phyloP scores from a whole-genome alignment of 2,888 invertebrate genomes.

The Ceriagrion tenellum region DNA sequence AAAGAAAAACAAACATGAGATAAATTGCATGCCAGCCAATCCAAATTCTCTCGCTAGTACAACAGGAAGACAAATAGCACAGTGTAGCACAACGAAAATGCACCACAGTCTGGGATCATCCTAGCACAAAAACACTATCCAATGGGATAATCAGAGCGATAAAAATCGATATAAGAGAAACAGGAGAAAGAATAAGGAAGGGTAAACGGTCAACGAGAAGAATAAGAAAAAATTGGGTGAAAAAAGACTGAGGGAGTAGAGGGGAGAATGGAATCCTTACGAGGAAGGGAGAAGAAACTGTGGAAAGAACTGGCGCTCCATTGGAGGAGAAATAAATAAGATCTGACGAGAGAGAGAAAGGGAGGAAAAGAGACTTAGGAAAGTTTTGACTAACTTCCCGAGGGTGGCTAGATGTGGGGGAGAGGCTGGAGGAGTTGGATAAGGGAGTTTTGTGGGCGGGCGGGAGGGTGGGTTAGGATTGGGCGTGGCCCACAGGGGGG shows the following conservation, averaged over 20 bases:
- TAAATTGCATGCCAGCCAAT: too few species aligned
- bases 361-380: slow-evolving; percentile 18
- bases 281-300: not conserved
- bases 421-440: not conserved
- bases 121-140: too few species aligned
- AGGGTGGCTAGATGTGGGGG: not conserved
- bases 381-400: slow-evolving; percentile 48
- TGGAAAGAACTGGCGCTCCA: not conserved
- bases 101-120: too few species aligned
- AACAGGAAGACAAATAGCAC: too few species aligned
- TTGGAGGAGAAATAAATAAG: slow-evolving; percentile 47
- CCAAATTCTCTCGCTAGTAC: too few species aligned
- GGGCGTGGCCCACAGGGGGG: not conserved
- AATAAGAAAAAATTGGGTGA: not conserved
- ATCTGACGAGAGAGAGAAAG: not conserved
- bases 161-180: not conserved
- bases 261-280: not conserved
- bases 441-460: not conserved
- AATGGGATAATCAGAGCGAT: not conserved
- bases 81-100: too few species aligned
- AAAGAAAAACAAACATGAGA: too few species aligned
- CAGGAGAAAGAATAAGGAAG: not conserved
- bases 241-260: not conserved
- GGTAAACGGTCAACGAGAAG: too few species aligned
- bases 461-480: not conserved